phyloP scores from a whole-genome alignment of 2,797 vertebrate genomes.

The Platyrinchus mystaceus region DNA sequence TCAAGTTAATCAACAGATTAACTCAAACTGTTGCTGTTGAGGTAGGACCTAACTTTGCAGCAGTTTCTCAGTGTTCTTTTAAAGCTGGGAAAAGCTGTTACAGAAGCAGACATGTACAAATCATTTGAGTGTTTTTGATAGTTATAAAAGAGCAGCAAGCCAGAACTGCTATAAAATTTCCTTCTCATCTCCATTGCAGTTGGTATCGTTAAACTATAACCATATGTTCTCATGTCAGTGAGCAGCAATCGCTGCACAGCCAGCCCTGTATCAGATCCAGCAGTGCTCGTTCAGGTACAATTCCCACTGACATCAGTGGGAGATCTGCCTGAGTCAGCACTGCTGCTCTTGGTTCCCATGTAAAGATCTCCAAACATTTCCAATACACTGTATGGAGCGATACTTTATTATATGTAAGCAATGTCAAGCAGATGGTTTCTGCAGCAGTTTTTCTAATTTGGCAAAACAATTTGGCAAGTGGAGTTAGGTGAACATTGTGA shows the following conservation, averaged over 20 bases:
- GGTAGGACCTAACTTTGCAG: background rate
- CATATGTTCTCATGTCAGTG: slow-evolving; percentile 13
- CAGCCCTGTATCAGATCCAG: background rate
- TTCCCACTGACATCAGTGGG: slow-evolving; percentile 38
- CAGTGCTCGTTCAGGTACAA: slow-evolving; percentile 11
- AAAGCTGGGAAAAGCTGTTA: background rate
- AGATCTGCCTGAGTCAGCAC: slow-evolving; percentile 51
- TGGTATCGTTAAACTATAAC: slow-evolving; percentile 18
- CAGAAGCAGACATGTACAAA: background rate
- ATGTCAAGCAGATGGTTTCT: slow-evolving; percentile 57
- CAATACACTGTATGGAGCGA: background rate
- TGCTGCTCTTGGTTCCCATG: slow-evolving; percentile 48
- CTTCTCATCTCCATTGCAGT: background rate
- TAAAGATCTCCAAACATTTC: slow-evolving; percentile 51
- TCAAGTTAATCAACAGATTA: background rate
- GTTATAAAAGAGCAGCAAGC: background rate
- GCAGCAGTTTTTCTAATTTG: slow-evolving; percentile 50
- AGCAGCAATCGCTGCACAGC: background rate
- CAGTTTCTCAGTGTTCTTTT: background rate
- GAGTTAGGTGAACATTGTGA: slow-evolving; percentile 26
- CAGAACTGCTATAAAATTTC: background rate
- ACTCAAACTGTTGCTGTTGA: background rate
- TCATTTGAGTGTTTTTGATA: background rate
- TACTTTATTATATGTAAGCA: slow-evolving; percentile 21
- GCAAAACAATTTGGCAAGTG: slow-evolving; percentile 35